Evolutionary conservation across 2,888 invertebrate genomes (phyloP), one percentile per base, ranked within the genome.

Genomic region (Carabus problematicus): DNA sequence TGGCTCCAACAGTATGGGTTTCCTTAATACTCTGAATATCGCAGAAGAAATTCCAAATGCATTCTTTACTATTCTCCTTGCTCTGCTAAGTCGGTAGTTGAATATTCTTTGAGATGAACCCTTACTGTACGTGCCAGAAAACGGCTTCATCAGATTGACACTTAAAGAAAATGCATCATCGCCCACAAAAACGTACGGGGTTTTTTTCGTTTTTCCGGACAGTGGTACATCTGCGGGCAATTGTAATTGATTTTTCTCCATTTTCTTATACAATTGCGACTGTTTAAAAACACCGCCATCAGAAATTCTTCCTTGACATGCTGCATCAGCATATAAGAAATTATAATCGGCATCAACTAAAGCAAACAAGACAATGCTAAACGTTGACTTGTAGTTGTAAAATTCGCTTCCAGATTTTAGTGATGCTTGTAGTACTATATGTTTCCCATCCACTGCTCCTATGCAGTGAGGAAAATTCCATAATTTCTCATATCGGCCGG

Each of bases 151-250:
- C n/a, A n/a, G n/a, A n/a, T n/a, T n/a, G n/a, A n/a, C n/a, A n/a
- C n/a, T n/a, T n/a, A 74, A 49, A 19, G 73, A 59, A 70, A 75
- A 75, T 12, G 74, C 74, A 39, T 72, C 71, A 56, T 74, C 73
- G 11, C 64, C 72, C 49, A 75, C 45, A 62, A 78, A 75, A 64
- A 72, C 55, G 71, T 75, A 76, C 19, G 75, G 74, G 45, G 74
- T 52, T 70, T 52, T 47, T 58, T 70, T 70, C 39, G 45, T 47
- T 52, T 70, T 61, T 40, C 58, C 66, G 52, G 56, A 55, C 29
- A 75, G 58, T 54, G 70, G n/a, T 40, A 49, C 49, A 60, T 70
- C 62, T 69, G n/a, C 39, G 8, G 71, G 72, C 42, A 73, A 55
- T 47, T 71, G 43, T 64, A 76, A 68, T 8, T 49, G 60, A 52